These are phyloP conservation scores for Noctua comes DNA, from an alignment of 2,888 invertebrate genomes.

Conservation along the genomic window DNA sequence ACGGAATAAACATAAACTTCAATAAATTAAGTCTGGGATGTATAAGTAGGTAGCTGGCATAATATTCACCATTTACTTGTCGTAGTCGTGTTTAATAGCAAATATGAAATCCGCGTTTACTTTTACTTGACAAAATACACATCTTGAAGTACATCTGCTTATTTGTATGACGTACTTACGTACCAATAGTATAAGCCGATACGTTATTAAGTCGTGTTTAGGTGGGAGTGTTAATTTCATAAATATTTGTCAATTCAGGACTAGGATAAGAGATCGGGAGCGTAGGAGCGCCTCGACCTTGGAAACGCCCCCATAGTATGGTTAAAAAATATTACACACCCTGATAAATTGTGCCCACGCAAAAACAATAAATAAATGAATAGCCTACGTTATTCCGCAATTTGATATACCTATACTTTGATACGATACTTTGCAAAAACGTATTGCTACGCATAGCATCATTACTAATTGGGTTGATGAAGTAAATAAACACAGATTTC, in stretches of 20 bases:
- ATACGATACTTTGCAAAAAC: conserved; percentile 24
- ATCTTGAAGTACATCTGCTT: conserved; percentile 15
- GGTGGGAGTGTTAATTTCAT: background rate
- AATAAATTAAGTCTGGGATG: background rate
- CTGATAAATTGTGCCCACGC: conserved; percentile 43
- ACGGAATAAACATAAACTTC: background rate
- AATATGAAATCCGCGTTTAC: conserved; percentile 26
- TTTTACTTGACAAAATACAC: conserved; percentile 18
- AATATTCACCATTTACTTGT: conserved; percentile 3
- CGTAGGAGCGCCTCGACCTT: conserved; percentile 61
- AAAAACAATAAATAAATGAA: conserved; percentile 26
- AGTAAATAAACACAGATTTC: background rate
- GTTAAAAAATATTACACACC: conserved; percentile 43
- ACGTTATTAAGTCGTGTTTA: background rate
- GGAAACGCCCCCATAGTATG: conserved; percentile 59
- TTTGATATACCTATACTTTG: too few relatives aligned
- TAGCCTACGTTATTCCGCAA: conserved; percentile 35
- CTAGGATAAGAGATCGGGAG: conserved; percentile 20
- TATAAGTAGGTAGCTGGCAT: background rate
- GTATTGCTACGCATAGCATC: background rate
- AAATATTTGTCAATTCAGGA: conserved; percentile 16
- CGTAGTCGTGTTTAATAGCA: conserved; percentile 26
- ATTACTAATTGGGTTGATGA: background rate
- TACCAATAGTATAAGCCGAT: background rate
- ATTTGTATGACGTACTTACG: conserved; percentile 13